Evolutionary conservation across 1,140 invertebrate species (phyloP), one percentile per base, ranked within the genome.

Genomic region (Bombus superbus): DNA sequence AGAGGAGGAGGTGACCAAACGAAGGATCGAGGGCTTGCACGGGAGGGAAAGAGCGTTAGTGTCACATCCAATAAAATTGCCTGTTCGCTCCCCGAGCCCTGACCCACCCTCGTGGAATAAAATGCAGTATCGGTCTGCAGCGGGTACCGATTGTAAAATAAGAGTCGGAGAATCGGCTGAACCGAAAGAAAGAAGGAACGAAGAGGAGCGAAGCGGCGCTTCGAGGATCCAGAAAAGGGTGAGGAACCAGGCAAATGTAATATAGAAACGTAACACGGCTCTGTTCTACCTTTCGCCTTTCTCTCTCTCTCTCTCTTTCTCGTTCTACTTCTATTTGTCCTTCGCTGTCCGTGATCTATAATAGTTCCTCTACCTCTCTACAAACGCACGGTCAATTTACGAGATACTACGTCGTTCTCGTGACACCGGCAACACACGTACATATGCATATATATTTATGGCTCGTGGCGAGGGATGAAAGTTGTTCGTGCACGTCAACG

Each of bases 11-110:
- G 73, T 66, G 81, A 69, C 72, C 68, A 73, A 72, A 80, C 77
- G 86, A 87, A 85, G 81, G 86, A 86, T 85, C 88, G 86, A 89
- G 86, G 83, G 79, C 66, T 89, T 15, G 64, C 71, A 82, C 88
- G 18, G 89, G 75, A 82, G 86, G 82, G 88, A 85, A 42, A 85
- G 86, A 89, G 82, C 86, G 88, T 85, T 87, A 87, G 88, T 90
- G 89, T 90, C 91, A 88, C 91, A 92, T 93, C 91, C 93, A 93
- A 94, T 93, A 94, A 93, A 94, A 92, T 93, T 86, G 91, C 88
- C 89, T 85, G 86, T 68, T 87, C 87, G 68, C 88, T 81, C 89
- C 81, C 78, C 83, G 79, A 80, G 83, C 75, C 8, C 32, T 25
- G 53, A 64, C 47, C 69, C 73, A 83, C 89, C 89, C 86, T 88